Conservation (phyloP, 2,888 invertebrate genomes). For the Drosophila seclusa region DNA sequence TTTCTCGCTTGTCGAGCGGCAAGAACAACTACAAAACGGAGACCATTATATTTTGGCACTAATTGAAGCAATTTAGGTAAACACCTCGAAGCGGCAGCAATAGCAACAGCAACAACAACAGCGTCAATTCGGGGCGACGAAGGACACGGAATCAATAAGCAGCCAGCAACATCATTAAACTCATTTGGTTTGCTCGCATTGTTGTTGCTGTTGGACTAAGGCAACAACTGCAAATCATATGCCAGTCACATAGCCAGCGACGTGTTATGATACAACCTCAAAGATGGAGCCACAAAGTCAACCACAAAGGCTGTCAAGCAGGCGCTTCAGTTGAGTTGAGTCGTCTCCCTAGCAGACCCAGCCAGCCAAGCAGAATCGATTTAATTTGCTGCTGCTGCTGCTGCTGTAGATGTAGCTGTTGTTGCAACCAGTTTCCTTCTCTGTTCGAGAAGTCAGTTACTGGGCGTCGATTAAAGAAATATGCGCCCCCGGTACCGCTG, state of each 20-base stretch:
- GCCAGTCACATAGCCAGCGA: slow-evolving; percentile 77
- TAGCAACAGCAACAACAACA: slow-evolving; percentile 2
- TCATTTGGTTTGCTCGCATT: slow-evolving; percentile 37
- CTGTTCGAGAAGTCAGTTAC: slow-evolving; percentile 48
- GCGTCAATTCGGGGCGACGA: slow-evolving; percentile 23
- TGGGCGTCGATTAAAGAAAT: slow-evolving; percentile 78
- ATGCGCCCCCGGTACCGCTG: slow-evolving; percentile 55
- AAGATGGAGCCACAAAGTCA: slow-evolving; percentile 51
- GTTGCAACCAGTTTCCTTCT: slow-evolving; percentile 41
- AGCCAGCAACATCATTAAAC: slow-evolving; percentile 64
- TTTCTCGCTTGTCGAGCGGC: slow-evolving; percentile 8
- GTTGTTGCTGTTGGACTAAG: slow-evolving; percentile 17
- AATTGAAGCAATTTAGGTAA: slow-evolving; percentile 78
- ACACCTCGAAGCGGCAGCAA: slow-evolving; percentile 61
- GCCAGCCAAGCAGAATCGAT: slow-evolving; percentile 71
- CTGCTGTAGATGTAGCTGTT: slow-evolving; percentile 60
- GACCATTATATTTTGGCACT: slow-evolving; percentile 78
- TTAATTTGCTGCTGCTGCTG: slow-evolving; percentile 78
- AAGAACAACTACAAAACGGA: slow-evolving; percentile 63
- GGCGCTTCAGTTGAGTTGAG: slow-evolving; percentile 24
- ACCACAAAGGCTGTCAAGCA: slow-evolving; percentile 65
- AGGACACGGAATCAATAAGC: slow-evolving; percentile 68
- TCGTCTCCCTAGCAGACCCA: neutral
- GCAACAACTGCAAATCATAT: slow-evolving; percentile 62
- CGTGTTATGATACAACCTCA: slow-evolving; percentile 77